Base-by-base conservation (phyloP, 2,888 invertebrate genomes). In the Aquatica leii region DNA sequence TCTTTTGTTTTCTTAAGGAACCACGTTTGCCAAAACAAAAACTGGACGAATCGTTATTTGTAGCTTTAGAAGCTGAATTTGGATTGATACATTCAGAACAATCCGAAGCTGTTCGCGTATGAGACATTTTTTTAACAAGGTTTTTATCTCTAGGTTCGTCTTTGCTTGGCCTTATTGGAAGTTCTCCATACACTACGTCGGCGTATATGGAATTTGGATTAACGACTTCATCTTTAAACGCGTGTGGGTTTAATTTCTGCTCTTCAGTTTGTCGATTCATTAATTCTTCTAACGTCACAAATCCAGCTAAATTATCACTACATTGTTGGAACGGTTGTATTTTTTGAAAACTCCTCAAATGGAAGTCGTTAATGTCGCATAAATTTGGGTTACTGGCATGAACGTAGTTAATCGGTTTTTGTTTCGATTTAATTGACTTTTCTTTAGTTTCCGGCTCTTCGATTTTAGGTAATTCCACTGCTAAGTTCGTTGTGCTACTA, bases 231-330 rank as follows among this genome's bases (percentile, higher is more conserved):
- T 76, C 76, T 21, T 76, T 74, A 55, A 76, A 56, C 40, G 55
- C 55, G 24, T 67, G 67, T 1, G 78, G 78, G 71, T 81, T 80
- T 57, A 85, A 84, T 70, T 85, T 85, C 17, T 86, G 84, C 74
- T 92, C 91, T 76, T 91, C 91, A 67, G 87, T 89, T 78, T 92
- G 92, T 70, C 90, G 87, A 70, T 88, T 87, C 92, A 93, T 93
- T 74, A 93, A 86, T 81, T 92, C 90, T 78, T 92, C 90, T 24
- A 93, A 82, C 0, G 92, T 93, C 53, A 92, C 87, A 76, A 90
- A 88, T 0, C 90, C 90, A 48, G 87, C 84, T 24, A 87, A 81
- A 76, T 86, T 88, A 66, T 89, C 89, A 9, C 83, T 83, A 67
- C 84, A 82, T 3, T 81, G 80, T 31, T 78, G 74, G 62, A 72